Percentiles rank a stretch among this genome's conserved stretches.
Conservation (phyloP, 2,888 invertebrate species). For the Chymomyza caudatula region DNA sequence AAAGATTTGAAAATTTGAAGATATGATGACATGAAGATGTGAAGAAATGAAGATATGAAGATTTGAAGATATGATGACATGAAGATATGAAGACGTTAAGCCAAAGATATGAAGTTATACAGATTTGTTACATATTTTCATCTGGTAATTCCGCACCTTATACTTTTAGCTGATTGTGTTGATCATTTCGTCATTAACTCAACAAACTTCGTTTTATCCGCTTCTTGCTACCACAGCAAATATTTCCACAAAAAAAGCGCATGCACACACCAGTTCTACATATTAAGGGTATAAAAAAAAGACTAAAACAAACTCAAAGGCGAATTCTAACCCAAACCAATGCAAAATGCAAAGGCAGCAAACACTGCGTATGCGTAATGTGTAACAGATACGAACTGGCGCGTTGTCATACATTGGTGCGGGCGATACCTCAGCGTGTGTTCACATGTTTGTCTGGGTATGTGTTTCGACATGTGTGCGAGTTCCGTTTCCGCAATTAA, state of each 20-base stretch:
- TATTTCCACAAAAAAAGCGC: neutral
- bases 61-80: too few relatives aligned
- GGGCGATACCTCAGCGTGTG: neutral
- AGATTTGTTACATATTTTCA: too few relatives aligned
- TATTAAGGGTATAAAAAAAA: conserved; percentile 16
- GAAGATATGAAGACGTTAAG: too few relatives aligned
- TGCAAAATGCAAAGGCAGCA: conserved; percentile 26
- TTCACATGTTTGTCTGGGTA: conserved; percentile 1
- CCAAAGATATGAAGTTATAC: too few relatives aligned
- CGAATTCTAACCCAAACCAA: conserved; percentile 3
- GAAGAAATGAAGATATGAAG: too few relatives aligned
- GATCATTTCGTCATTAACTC: neutral
- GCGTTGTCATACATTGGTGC: conserved; percentile 2
- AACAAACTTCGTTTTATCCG: neutral
- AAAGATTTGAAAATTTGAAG: too few relatives aligned
- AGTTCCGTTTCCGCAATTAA: conserved; percentile 73
- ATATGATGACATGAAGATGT: too few relatives aligned
- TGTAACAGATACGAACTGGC: conserved; percentile 48
- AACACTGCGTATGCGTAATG: conserved; percentile 64
- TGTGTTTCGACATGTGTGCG: conserved; percentile 39
- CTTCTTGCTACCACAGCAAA: neutral
- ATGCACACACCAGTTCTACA: neutral
- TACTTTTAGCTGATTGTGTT: neutral
- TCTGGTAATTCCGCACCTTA: too few relatives aligned
- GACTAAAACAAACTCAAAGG: conserved; percentile 1